These are phyloP conservation scores for Ceratina australensis DNA, from an alignment of 1,140 invertebrate genomes.

Conservation along the genomic window DNA sequence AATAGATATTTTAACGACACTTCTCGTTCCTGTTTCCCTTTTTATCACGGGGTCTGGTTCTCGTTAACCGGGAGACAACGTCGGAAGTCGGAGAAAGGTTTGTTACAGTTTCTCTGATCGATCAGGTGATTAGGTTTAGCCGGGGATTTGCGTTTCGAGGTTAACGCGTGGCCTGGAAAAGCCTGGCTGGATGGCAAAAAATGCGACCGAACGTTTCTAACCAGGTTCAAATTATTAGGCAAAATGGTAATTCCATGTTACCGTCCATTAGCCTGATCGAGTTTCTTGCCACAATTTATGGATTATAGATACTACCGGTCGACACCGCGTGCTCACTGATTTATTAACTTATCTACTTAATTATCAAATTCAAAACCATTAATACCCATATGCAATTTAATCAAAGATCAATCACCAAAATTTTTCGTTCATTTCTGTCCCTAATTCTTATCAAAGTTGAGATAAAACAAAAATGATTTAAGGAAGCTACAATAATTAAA, in stretches of 20 bases:
- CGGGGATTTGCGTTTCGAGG: constrained; percentile 22
- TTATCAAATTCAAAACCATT: no score
- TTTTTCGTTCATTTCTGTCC: no score
- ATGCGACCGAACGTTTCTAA: background rate
- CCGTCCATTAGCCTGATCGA: background rate
- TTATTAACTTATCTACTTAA: no score
- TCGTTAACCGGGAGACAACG: constrained; percentile 6
- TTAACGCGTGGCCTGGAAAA: constrained; percentile 15
- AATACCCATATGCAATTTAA: no score
- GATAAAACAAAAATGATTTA: no score
- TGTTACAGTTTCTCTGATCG: constrained; percentile 10
- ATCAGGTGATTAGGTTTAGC: constrained; percentile 14
- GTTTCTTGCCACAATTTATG: background rate
- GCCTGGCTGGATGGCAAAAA: background rate
- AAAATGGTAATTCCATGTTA: background rate
- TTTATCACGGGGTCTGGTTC: background rate
- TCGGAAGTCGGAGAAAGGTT: constrained; percentile 38
- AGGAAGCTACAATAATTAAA: no score
- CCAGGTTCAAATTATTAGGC: background rate
- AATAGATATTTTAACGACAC: constrained; percentile 5
- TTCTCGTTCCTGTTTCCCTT: background rate
- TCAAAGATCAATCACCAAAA: no score
- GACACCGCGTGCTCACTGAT: no score
- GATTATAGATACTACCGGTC: no score
- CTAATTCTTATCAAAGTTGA: no score